Evolutionary conservation across 1,140 invertebrate species (phyloP).

Genomic region (Calephelis virginiensis): DNA sequence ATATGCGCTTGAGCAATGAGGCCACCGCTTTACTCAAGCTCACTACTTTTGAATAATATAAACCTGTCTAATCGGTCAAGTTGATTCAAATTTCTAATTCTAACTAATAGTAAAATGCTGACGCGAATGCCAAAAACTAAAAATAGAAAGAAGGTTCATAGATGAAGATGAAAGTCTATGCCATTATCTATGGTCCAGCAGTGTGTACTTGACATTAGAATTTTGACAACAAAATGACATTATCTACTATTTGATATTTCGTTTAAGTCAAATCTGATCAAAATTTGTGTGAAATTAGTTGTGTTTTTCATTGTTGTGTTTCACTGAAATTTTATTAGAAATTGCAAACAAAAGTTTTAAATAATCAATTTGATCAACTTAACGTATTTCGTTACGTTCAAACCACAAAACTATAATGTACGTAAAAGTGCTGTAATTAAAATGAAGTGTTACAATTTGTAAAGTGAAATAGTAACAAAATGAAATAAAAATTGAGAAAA

Average conservation of each 20-base stretch:
- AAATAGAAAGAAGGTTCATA: too few species aligned
- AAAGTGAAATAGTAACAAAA: conserved; percentile 43
- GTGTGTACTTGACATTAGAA: too few species aligned
- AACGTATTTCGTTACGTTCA: neutral
- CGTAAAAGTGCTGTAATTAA: neutral
- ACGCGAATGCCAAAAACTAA: too few species aligned
- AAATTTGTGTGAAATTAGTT: conserved; percentile 5
- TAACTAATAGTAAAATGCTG: too few species aligned
- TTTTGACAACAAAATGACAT: neutral
- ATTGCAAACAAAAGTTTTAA: neutral
- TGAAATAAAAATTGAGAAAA: conserved; percentile 35
- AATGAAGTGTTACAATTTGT: conserved; percentile 18
- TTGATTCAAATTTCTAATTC: too few species aligned
- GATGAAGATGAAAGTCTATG: too few species aligned
- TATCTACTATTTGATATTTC: neutral
- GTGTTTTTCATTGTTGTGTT: conserved; percentile 4
- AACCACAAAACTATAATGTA: neutral
- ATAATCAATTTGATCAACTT: neutral
- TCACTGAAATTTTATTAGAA: neutral
- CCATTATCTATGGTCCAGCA: too few species aligned
- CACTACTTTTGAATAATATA: too few species aligned
- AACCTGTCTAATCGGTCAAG: too few species aligned
- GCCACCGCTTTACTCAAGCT: too few species aligned
- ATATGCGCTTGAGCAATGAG: too few species aligned
- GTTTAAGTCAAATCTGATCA: too few species aligned